Evolutionary conservation across 2,888 invertebrate species (phyloP), one percentile per base, ranked within the genome.

Genomic region (Cyaniris semiargus): DNA sequence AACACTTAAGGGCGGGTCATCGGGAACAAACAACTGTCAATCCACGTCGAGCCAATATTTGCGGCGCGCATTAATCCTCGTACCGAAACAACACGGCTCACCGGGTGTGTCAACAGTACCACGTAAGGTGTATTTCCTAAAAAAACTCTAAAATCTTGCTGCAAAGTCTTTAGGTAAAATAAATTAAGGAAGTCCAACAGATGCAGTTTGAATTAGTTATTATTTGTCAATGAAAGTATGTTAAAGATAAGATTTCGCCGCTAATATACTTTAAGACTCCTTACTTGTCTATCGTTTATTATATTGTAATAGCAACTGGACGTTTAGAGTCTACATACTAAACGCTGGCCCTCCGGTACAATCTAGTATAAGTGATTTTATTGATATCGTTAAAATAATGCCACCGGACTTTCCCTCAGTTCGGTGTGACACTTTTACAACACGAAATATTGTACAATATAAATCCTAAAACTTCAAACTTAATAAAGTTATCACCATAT

Each of bases 11-110:
- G 90, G 90, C 90, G 90, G 92, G 92, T 66, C 86, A 92, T 92
- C 90, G 92, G 91, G 91, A 91, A 93, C 92, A 94, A 94, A 93
- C 93, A 92, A 93, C 93, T 93, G 93, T 93, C 93, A 93, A 93
- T 93, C 92, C 83, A 91, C 93, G 90, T 92, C 90, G 88, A 91
- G 91, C 90, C 91, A 94, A 94, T 93, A 91, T 94, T 94, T 93
- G 92, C 92, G 90, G 87, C 88, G 88, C 90, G 94, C 93, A 93
- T 93, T 94, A 94, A 93, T 93, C 91, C 90, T 88, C 84, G 89
- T 90, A 88, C 80, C 80, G 79, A 81, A 81, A 81, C 82, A 83
- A 79, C 77, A 79, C 81, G 82, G 78, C 80, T 79, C 81, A 78
- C 79, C 79, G 79, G 75, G 78, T 80, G 78, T 80, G 79, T 77